phyloP scores from a whole-genome alignment of 1,140 invertebrate species.

The Dinoponera quadriceps region DNA sequence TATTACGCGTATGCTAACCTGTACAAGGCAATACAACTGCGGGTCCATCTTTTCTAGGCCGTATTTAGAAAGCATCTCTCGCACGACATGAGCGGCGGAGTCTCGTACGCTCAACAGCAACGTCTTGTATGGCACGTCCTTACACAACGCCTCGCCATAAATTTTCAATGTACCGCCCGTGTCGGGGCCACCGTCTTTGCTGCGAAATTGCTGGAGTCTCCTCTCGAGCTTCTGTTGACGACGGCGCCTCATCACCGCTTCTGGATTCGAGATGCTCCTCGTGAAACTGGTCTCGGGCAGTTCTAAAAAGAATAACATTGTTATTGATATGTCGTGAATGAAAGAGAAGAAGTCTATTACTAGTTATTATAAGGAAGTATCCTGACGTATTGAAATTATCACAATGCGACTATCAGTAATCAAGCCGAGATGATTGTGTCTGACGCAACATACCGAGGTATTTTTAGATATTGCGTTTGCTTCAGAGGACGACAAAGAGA shows the following conservation, averaged over 20 bases:
- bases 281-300: conserved; percentile 99
- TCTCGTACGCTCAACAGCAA: conserved; percentile 97
- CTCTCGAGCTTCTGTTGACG: conserved; percentile 99
- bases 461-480: neutral
- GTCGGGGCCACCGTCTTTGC: conserved; percentile 96
- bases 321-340: conserved; percentile 1
- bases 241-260: conserved; percentile 98
- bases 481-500: neutral
- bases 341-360: neutral
- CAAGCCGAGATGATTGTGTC: neutral
- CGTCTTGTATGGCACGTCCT: conserved; percentile 99
- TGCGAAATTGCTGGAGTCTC: conserved; percentile 98
- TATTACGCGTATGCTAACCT: conserved; percentile 88
- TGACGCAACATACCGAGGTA: neutral
- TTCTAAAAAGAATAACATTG: conserved; percentile 87
- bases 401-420: neutral
- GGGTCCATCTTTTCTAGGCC: conserved; percentile 95
- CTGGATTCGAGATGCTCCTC: conserved; percentile 99
- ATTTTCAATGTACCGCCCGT: conserved; percentile 98
- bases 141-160: conserved; percentile 98
- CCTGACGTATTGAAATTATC: neutral
- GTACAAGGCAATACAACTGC: conserved; percentile 96
- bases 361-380: neutral
- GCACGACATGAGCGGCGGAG: conserved; percentile 95
- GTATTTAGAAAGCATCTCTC: conserved; percentile 99